These are phyloP conservation scores for Drosophila imparisetae DNA, from an alignment of 2,888 invertebrate genomes.

Conservation along the genomic window DNA sequence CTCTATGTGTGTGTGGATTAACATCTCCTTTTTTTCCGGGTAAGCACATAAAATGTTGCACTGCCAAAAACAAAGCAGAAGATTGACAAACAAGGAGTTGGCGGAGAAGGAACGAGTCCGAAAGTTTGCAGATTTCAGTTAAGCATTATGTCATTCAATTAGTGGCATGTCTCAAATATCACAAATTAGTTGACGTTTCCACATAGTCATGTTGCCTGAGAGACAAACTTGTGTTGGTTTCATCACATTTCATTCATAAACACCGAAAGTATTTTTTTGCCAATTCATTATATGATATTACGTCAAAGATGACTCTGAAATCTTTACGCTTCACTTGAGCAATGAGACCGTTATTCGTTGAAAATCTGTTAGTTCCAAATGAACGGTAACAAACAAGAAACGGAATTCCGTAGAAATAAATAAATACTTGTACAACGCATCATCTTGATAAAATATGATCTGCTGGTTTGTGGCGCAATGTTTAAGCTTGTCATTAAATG, in stretches of 20 bases:
- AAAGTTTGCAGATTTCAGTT: not conserved
- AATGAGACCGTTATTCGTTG: not conserved
- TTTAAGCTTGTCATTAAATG: not conserved
- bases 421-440: not conserved
- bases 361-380: constrained; percentile 4
- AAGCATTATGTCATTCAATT: constrained; percentile 48
- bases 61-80: not conserved
- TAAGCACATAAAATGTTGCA: constrained; percentile 34
- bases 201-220: constrained; percentile 23
- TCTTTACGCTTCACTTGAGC: constrained; percentile 5
- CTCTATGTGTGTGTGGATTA: constrained; percentile 13
- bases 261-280: constrained; percentile 16
- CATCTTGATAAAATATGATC: not conserved
- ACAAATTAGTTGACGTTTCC: constrained; percentile 39
- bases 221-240: constrained; percentile 5
- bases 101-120: not conserved
- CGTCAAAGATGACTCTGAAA: constrained; percentile 18
- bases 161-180: constrained; percentile 40
- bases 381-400: not conserved
- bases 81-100: not conserved
- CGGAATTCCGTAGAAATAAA: not conserved
- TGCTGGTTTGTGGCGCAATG: not conserved
- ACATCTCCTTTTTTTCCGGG: constrained; percentile 18
- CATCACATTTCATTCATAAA: constrained; percentile 21
- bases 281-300: constrained; percentile 33